Evolutionary conservation across 2,113 vertebrate species (phyloP).

Genomic region (Eira barbara): DNA sequence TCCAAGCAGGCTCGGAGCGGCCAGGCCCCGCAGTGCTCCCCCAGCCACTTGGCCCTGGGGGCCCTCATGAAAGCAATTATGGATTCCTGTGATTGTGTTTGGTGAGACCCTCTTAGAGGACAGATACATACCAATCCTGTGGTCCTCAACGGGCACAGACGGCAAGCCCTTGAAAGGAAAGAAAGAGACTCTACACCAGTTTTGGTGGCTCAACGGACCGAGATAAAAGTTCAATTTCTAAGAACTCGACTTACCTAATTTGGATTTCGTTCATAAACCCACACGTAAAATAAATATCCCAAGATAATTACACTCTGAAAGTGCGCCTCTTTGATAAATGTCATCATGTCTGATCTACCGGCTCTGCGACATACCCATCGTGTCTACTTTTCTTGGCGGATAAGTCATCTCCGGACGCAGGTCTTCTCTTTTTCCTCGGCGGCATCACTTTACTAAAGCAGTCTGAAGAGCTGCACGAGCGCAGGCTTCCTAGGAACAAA

Average conservation of each 20-base stretch:
- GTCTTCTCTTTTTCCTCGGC: conserved; percentile 99
- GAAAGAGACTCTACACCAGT: not conserved
- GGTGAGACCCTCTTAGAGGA: not conserved
- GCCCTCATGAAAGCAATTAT: accelerated
- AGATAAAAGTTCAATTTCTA: not conserved
- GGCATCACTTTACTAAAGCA: conserved; percentile 99
- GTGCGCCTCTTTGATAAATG: not conserved
- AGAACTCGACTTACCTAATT: conserved; percentile 3
- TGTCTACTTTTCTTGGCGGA: conserved; percentile 98
- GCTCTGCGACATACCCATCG: conserved; percentile 89
- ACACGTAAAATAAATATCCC: not conserved
- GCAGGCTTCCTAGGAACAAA: conserved; percentile 84
- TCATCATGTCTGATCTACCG: conserved; percentile 46
- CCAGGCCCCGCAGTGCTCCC: not conserved
- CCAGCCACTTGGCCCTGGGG: not conserved
- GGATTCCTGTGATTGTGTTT: not conserved
- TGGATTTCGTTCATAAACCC: not conserved
- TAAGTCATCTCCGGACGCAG: conserved; percentile 95
- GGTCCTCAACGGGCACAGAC: not conserved
- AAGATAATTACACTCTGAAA: not conserved
- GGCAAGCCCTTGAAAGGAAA: not conserved
- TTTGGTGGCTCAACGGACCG: not conserved
- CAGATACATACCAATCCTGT: not conserved
- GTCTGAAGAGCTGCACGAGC: conserved; percentile 90
- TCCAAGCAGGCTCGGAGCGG: not conserved